Conservation (phyloP, 2,888 invertebrate genomes). For the Pseudeuparius sepicola region DNA sequence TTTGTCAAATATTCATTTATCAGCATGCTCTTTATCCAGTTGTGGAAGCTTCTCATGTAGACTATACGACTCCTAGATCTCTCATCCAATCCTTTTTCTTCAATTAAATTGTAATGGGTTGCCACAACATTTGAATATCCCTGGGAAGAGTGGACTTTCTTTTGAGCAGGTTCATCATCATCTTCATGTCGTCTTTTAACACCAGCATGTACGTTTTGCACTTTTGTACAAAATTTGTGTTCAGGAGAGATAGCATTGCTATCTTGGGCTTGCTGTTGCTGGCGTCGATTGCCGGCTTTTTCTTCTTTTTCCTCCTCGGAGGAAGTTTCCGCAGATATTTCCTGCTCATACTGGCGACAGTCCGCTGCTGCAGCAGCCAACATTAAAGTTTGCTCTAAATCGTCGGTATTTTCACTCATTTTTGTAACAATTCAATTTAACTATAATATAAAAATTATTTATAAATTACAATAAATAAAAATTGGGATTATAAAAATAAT, state of each 20-base stretch:
- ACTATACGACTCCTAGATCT: constrained; percentile 85
- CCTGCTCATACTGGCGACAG: constrained; percentile 30
- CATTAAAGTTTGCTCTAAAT: constrained; percentile 35
- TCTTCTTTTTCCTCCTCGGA: constrained; percentile 9
- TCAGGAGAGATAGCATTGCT: background rate
- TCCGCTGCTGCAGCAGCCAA: constrained; percentile 37
- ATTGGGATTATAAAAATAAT: too few species aligned
- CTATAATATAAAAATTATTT: too few species aligned
- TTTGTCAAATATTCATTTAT: constrained; percentile 73
- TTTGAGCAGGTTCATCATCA: constrained; percentile 18
- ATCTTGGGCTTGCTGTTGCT: background rate
- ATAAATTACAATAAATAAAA: too few species aligned
- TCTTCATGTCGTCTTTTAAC: constrained; percentile 13
- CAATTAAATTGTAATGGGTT: constrained; percentile 84
- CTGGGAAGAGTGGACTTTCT: constrained; percentile 10
- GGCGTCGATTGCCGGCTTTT: background rate
- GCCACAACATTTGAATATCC: constrained; percentile 63
- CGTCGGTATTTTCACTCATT: constrained; percentile 31
- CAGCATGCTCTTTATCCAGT: constrained; percentile 96
- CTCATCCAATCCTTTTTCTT: constrained; percentile 70
- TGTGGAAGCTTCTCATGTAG: constrained; percentile 93
- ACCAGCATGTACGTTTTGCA: background rate
- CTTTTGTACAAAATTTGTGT: background rate
- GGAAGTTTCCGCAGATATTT: constrained; percentile 11
- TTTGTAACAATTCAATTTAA: constrained; percentile 2